Evolutionary conservation across 2,888 invertebrate species (phyloP).

Genomic region (Nomada goodeniana): DNA sequence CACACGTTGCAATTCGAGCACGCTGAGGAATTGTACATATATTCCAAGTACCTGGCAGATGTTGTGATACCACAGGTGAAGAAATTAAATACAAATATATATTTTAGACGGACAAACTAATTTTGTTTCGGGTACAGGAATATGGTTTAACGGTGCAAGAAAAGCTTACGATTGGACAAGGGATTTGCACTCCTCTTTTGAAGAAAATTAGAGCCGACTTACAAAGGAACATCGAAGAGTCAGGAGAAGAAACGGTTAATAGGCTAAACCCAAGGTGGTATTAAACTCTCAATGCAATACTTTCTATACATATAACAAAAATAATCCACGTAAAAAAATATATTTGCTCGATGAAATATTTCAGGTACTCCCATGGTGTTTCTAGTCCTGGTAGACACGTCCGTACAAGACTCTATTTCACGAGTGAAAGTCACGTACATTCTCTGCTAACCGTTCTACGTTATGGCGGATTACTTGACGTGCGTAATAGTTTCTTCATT

Average conservation of each 20-base stretch:
- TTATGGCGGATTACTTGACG: conserved; percentile 95
- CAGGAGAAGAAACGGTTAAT: conserved; percentile 97
- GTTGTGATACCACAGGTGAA: conserved; percentile 98
- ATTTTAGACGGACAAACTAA: background rate
- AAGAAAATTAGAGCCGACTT: conserved; percentile 98
- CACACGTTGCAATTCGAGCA: conserved; percentile 96
- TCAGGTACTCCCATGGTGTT: conserved; percentile 97
- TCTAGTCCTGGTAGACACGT: conserved; percentile 99
- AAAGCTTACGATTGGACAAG: conserved; percentile 98
- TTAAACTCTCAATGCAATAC: background rate
- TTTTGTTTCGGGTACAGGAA: conserved; percentile 87
- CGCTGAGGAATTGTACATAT: conserved; percentile 96
- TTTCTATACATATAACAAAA: too few species aligned
- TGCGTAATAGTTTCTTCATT: conserved; percentile 83
- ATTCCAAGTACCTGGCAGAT: conserved; percentile 98
- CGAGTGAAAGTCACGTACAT: conserved; percentile 99
- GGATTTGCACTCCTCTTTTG: conserved; percentile 97
- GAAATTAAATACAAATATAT: background rate
- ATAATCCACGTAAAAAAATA: too few species aligned
- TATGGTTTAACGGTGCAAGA: conserved; percentile 98
- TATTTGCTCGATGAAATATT: conserved; percentile 34
- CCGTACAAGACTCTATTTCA: conserved; percentile 99
- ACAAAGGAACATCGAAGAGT: conserved; percentile 96
- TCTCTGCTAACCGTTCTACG: conserved; percentile 97
- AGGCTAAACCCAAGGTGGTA: conserved; percentile 95